Conservation (phyloP, 2,797 vertebrate genomes). For the Chaetodon trifasciatus region DNA sequence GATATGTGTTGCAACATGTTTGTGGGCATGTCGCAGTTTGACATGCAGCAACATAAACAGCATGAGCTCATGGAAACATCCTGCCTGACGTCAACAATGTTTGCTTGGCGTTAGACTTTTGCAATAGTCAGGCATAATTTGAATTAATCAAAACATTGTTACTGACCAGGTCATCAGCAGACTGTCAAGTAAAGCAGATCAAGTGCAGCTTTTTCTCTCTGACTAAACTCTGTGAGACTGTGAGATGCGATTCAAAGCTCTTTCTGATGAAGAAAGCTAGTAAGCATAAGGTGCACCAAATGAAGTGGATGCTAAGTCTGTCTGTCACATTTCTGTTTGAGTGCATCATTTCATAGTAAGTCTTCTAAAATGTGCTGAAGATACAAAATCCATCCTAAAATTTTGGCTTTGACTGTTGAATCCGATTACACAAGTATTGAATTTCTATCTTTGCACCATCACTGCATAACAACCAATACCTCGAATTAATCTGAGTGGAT, state of each 20-base stretch:
- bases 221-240: not conserved
- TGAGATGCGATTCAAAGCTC: not conserved
- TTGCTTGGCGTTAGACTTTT: slow-evolving; percentile 11
- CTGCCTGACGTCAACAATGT: not conserved
- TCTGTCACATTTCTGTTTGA: not conserved
- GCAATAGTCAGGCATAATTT: not conserved
- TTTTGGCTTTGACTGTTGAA: slow-evolving; percentile 23
- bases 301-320: not conserved
- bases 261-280: not conserved
- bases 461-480: slow-evolving; percentile 42
- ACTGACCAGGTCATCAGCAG: not conserved
- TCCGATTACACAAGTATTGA: slow-evolving; percentile 37
- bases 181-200: not conserved
- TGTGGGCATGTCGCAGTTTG: not conserved
- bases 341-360: not conserved
- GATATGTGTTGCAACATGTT: slow-evolving; percentile 32
- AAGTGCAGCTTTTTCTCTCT: not conserved
- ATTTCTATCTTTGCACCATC: slow-evolving; percentile 25
- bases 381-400: slow-evolving; percentile 1
- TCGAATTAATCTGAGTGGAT: slow-evolving; percentile 62
- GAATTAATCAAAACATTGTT: slow-evolving; percentile 10
- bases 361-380: not conserved
- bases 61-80: not conserved
- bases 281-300: not conserved
- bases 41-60: not conserved